Evolutionary conservation across 2,888 invertebrate genomes (phyloP), one percentile per base, ranked within the genome.

Genomic region (Pseudococcus longispinus): DNA sequence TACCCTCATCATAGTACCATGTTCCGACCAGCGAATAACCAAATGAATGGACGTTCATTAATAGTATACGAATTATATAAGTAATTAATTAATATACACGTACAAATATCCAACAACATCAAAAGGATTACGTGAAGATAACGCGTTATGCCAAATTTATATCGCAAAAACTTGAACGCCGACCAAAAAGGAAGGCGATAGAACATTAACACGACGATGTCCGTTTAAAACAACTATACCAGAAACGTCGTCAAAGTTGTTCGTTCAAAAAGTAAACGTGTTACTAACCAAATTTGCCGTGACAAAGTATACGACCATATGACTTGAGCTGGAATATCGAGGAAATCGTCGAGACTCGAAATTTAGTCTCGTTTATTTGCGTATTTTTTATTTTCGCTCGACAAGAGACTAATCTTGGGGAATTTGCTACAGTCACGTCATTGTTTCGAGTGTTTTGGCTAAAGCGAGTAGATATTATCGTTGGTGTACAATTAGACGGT

Each of bases 231-330:
- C 29, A 70, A 70, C 8, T 70, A 23, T 13, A 60, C 2, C n/a
- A 55, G n/a, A n/a, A 55, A 4, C n/a, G 26, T 29, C 29, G 15
- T 70, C 70, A 70, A 70, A 70, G 70, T 70, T 70, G 29, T 18
- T 29, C 15, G 70, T 15, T 29, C 29, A 29, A 29, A 70, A 70
- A 0, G 29, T 70, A 70, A 70, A 70, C 70, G 70, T 70, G 70
- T 70, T 70, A 70, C 70, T 18, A 70, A 70, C 70, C 70, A 70
- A 70, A 70, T 70, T 70, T 70, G 29, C 70, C 70, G 70, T 70
- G 70, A 70, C 70, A 70, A 70, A 70, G 70, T 70, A 29, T 18
- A 15, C 29, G 11, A 70, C 26, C 60, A 60, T 55, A 9, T 23
- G 13, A 60, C 60, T n/a, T 29, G 18, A 29, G 15, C 60, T 70